Evolutionary conservation across 2,888 invertebrate species (phyloP).

Genomic region (Ctena decussata): DNA sequence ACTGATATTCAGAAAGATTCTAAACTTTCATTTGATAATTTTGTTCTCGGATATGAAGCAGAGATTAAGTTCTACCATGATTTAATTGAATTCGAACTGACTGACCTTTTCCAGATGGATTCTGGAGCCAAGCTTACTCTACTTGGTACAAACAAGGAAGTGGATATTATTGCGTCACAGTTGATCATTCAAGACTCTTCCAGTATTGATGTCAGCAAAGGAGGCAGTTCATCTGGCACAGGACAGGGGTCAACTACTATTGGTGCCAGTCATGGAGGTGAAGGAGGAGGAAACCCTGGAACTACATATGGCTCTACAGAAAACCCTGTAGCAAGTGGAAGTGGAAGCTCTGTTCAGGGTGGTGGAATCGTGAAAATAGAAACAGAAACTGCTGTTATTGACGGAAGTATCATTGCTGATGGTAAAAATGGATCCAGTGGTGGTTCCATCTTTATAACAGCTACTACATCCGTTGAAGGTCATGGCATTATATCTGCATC

Average conservation of each 20-base stretch:
- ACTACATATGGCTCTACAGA: conserved; percentile 67
- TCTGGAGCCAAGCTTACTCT: conserved; percentile 34
- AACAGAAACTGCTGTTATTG: conserved; percentile 51
- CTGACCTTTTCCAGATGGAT: conserved; percentile 41
- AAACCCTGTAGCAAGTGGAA: conserved; percentile 63
- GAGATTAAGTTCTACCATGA: neutral
- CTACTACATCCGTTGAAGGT: conserved; percentile 60
- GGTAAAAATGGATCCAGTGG: conserved; percentile 55
- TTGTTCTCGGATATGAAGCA: conserved; percentile 10
- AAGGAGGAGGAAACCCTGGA: conserved; percentile 62
- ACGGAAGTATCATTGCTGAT: conserved; percentile 69
- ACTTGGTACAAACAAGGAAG: conserved; percentile 13
- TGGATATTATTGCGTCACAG: conserved; percentile 33
- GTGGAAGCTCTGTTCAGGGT: conserved; percentile 67
- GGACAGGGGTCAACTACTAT: conserved; percentile 37
- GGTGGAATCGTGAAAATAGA: conserved; percentile 70
- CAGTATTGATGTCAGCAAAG: conserved; percentile 38
- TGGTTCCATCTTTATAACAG: conserved; percentile 57
- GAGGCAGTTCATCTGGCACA: conserved; percentile 54
- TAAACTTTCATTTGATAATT: neutral
- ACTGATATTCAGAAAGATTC: neutral
- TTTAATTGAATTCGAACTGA: neutral
- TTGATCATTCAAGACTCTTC: conserved; percentile 54
- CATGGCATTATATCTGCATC: conserved; percentile 68
- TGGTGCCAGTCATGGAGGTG: conserved; percentile 78